Conservation (phyloP, 2,797 vertebrate genomes). For the Ambastaia sidthimunki region DNA sequence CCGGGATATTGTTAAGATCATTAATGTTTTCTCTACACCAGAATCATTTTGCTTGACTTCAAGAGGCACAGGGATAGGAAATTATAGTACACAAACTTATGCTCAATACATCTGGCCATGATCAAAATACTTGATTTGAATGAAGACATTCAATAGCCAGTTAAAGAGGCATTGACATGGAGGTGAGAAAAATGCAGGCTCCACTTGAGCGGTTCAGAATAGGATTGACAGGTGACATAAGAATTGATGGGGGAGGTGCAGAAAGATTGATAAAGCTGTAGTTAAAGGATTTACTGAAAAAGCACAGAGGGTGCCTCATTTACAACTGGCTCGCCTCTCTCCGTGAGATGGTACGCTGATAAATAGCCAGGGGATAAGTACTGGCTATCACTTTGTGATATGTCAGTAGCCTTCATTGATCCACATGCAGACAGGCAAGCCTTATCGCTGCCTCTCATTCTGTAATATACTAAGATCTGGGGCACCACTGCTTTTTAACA, state of each 20-base stretch:
- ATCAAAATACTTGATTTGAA: slow-evolving; percentile 61
- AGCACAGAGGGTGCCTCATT: slow-evolving; percentile 31
- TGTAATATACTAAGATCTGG: slow-evolving; percentile 91
- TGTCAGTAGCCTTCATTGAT: slow-evolving; percentile 99
- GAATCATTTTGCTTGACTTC: slow-evolving; percentile 41
- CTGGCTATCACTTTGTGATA: slow-evolving; percentile 97
- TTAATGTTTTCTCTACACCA: slow-evolving; percentile 29
- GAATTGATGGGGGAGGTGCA: not conserved
- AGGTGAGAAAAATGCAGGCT: not conserved
- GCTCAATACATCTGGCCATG: slow-evolving; percentile 8
- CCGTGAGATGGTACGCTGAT: slow-evolving; percentile 81
- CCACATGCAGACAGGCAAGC: slow-evolving; percentile 87
- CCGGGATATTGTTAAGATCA: slow-evolving; percentile 43
- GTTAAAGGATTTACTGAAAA: slow-evolving; percentile 52
- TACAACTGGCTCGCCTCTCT: slow-evolving; percentile 56
- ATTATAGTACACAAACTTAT: slow-evolving; percentile 32
- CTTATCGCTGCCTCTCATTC: slow-evolving; percentile 89
- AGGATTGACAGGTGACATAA: slow-evolving; percentile 23
- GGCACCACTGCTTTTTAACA: slow-evolving; percentile 95
- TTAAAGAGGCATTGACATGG: slow-evolving; percentile 55
- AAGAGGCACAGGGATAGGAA: slow-evolving; percentile 12
- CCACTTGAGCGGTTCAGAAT: not conserved
- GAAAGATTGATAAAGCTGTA: not conserved
- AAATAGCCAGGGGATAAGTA: slow-evolving; percentile 89
- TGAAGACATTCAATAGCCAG: slow-evolving; percentile 59